Conservation (phyloP, 2,797 vertebrate genomes). For the Muscicapa comitata region DNA sequence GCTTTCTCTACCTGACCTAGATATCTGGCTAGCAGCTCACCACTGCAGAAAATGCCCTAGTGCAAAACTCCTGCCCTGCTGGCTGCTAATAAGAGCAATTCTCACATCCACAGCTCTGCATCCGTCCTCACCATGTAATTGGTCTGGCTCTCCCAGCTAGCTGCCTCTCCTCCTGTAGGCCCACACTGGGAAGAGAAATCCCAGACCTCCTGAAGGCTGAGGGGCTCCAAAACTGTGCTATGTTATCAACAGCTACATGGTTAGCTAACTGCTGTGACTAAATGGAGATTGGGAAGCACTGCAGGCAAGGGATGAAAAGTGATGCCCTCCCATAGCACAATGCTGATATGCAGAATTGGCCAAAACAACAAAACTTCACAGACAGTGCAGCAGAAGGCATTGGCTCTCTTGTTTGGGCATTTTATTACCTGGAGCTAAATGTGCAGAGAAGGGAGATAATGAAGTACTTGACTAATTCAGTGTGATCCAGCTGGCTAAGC, state of each 20-base stretch:
- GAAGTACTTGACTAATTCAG: conserved; percentile 91
- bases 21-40: conserved; percentile 18
- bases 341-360: conserved; percentile 74
- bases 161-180: conserved; percentile 79
- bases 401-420: conserved; percentile 80
- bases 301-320: conserved; percentile 79
- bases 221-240: conserved; percentile 36
- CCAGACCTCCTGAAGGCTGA: conserved; percentile 77
- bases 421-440: conserved; percentile 90
- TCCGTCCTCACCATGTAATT: conserved; percentile 72
- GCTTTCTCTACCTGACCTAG: conserved; percentile 37
- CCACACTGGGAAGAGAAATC: conserved; percentile 77
- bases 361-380: conserved; percentile 83
- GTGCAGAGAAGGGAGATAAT: conserved; percentile 85
- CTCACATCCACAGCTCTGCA: conserved; percentile 36
- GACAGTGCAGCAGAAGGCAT: conserved; percentile 85
- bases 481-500: conserved; percentile 92
- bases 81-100: conserved; percentile 49
- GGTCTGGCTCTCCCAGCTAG: conserved; percentile 82
- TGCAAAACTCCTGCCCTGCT: not conserved
- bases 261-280: conserved; percentile 80
- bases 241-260: conserved; percentile 80
- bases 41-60: conserved; percentile 22
- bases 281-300: conserved; percentile 70
- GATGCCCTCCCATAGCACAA: conserved; percentile 73